Base-by-base conservation (phyloP, 2,888 invertebrate species). In the Diaphora mendica region DNA sequence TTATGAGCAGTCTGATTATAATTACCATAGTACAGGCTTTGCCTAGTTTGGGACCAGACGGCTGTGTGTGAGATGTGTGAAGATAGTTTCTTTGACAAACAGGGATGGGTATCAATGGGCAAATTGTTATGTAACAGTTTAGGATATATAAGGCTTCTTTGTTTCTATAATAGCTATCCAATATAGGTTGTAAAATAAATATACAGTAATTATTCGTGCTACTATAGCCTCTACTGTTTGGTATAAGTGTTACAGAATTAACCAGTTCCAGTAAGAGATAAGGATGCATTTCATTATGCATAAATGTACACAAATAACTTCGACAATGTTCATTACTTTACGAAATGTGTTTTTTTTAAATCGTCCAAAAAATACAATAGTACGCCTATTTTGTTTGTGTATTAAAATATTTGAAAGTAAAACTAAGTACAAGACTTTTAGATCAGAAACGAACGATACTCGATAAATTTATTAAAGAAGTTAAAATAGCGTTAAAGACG, bases 31-130 rank as follows among this genome's bases (percentile, higher is more conserved):
- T 17, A 17, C 44, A 44, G 44, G 17, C 44, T 17, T 17, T 44
- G 17, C 17, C 44, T 44, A 17, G 44, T 44, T 44, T 17, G 44
- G 44, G 17, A 44, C 2, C 44, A 17, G 17, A 44, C 44, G 17
- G 17, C 44, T 3, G 17, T 44, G 44, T 44, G 44, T 44, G 13
- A 17, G 17, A 44, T 44, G 20, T 20, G 20, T 20, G 5, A 20
- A 15, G 20, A 48, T 48, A 48, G n/a, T 55, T 55, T 55, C 11
- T 23, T 23, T 51, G 51, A 23, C 8, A 55, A 55, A n/a, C n/a
- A 55, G 51, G n/a, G 51, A 55, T 55, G 51, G 51, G n/a, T 55
- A 55, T 55, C 51, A 55, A n/a, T 55, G n/a, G 51, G 51, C 51
- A n/a, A 55, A 23, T 55, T 55, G 23, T 23, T 55, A 11, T n/a